Evolutionary conservation across 2,113 vertebrate species (phyloP), one percentile per base, ranked within the genome.

Genomic region (Zosterops pallidus): DNA sequence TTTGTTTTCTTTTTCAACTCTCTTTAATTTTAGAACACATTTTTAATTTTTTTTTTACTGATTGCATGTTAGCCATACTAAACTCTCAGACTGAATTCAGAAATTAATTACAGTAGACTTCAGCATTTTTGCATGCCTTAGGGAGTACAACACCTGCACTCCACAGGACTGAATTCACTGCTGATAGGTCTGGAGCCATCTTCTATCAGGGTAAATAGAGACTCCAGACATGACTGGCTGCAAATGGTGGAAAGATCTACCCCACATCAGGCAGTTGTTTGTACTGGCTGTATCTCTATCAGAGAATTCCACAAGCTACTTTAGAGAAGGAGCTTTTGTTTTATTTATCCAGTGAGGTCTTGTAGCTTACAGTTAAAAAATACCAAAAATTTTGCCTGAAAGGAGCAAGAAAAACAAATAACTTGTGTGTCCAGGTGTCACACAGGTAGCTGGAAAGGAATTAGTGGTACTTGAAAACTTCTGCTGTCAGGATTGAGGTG

Each of bases 321-420:
- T 77, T 24, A 91, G 57, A 89, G 94, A 94, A 94, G 63, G 55
- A 86, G 44, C 31, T 84, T 68, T 18, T 70, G 56, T 76, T 96
- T 85, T 94, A 69, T 96, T 96, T 96, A 60, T 81, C 92, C 79
- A 83, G 35, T 55, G n/a, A 86, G 6, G 29, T 88, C 35, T 79
- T 93, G 64, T 67, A 65, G 39, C 69, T 85, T 41, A 16, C 7
- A 75, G 29, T 37, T 2, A 10, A 83, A 91, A 67, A 29, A 69
- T 82, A 39, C 64, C 37, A 53, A 57, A 90, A 94, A 57, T 63
- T 86, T 86, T 94, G 37, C 86, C 25, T 72, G 56, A 87, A 92
- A 83, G 24, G 23, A 86, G 28, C 19, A 60, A 86, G 44, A 47
- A 18, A 88, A 75, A 23, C 52, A 93, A 95, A 57, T 59, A 81